These are phyloP conservation scores for Cercocebus atys DNA, from an alignment of 2,113 vertebrate species.

Conservation along the genomic window DNA sequence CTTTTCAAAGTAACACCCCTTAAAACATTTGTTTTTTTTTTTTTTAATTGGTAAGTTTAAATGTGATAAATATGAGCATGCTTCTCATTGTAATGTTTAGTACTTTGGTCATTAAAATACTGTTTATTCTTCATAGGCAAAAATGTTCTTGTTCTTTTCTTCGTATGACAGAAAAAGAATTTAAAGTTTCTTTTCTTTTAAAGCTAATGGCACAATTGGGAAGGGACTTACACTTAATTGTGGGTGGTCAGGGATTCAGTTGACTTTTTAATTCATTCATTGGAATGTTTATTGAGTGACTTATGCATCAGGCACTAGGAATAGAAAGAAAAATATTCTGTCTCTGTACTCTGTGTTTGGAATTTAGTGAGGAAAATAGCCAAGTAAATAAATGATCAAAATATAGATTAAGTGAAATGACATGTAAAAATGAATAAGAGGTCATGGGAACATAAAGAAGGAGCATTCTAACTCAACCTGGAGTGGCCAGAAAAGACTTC, in stretches of 20 bases:
- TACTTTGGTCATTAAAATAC: conserved; percentile 75
- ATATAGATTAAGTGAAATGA: background rate
- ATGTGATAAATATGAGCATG: conserved; percentile 77
- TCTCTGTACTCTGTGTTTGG: background rate
- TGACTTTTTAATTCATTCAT: conserved; percentile 15
- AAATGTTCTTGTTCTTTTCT: conserved; percentile 75
- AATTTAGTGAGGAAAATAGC: background rate
- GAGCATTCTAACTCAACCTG: no score
- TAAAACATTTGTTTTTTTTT: conserved; percentile 64
- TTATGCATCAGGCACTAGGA: background rate
- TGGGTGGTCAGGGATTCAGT: conserved; percentile 40
- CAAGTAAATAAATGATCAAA: background rate
- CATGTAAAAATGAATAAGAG: background rate
- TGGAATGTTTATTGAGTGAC: conserved; percentile 3
- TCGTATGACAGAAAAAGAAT: conserved; percentile 52
- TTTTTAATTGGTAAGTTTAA: conserved; percentile 76
- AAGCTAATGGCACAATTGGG: conserved; percentile 34
- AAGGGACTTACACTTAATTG: conserved; percentile 41
- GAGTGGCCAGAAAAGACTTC: background rate
- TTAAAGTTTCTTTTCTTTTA: conserved; percentile 51
- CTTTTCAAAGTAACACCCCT: conserved; percentile 62
- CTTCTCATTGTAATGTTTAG: conserved; percentile 75
- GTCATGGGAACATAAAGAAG: background rate
- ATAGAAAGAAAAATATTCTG: background rate
- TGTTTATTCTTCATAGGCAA: conserved; percentile 79